Conservation (phyloP, 1,140 invertebrate genomes). For the Drosophila azteca region DNA sequence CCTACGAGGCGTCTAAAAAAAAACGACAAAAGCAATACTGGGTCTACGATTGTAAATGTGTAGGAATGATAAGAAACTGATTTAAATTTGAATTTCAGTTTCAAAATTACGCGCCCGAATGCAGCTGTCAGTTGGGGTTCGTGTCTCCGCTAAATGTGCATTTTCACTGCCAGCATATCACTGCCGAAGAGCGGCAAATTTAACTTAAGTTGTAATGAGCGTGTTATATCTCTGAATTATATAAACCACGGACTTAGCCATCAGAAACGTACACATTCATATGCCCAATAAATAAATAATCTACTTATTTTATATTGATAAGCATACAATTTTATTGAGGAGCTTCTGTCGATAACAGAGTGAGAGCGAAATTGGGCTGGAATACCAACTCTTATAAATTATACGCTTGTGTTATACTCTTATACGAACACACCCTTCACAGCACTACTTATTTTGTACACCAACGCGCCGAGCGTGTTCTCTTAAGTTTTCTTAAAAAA, state of each 20-base stretch:
- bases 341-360: neutral
- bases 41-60: neutral
- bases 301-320: conserved; percentile 19
- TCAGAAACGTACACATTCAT: too few relatives aligned
- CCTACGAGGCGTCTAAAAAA: conserved; percentile 2
- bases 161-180: neutral
- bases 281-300: conserved; percentile 21
- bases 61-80: neutral
- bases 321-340: conserved; percentile 15
- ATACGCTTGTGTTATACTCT: too few relatives aligned
- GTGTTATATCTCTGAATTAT: too few relatives aligned
- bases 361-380: too few relatives aligned
- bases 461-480: too few relatives aligned
- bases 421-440: too few relatives aligned
- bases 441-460: too few relatives aligned
- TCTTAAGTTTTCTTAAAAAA: too few relatives aligned
- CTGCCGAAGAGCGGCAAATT: conserved; percentile 10
- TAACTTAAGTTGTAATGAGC: neutral
- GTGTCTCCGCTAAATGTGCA: conserved; percentile 22
- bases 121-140: conserved; percentile 22
- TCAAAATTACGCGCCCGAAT: conserved; percentile 19
- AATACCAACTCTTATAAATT: too few relatives aligned
- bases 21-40: conserved; percentile 28
- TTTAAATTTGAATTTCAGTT: neutral
- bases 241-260: too few relatives aligned